Conservation (phyloP, 1,140 invertebrate genomes). For the Lordiphosa stackelbergi region DNA sequence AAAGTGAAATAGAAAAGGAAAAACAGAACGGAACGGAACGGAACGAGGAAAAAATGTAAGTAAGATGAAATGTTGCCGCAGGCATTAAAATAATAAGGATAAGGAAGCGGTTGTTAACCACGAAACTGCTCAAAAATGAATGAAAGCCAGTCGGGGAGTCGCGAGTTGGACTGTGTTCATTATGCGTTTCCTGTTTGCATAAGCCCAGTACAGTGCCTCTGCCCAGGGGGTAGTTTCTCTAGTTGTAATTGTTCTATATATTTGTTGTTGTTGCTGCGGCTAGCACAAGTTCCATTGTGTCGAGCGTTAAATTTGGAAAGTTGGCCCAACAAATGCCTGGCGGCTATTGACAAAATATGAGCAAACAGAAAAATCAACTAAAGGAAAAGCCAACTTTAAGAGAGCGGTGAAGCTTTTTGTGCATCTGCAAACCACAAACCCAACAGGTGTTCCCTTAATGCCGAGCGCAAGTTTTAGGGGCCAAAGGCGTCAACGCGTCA, state of each 20-base stretch:
- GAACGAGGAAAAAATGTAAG: constrained; percentile 55
- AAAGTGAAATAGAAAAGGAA: constrained; percentile 17
- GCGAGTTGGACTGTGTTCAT: constrained; percentile 57
- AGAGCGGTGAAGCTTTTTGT: neutral
- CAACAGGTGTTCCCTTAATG: too few relatives aligned
- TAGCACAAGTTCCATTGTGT: constrained; percentile 46
- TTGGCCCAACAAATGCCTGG: constrained; percentile 43
- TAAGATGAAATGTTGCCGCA: constrained; percentile 72
- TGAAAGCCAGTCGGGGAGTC: constrained; percentile 42
- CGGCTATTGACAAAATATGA: constrained; percentile 53
- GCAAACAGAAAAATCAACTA: constrained; percentile 20
- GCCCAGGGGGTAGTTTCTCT: constrained; percentile 22
- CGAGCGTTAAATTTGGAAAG: constrained; percentile 73
- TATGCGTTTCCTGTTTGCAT: constrained; percentile 75
- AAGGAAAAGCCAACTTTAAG: constrained; percentile 1
- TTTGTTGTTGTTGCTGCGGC: constrained; percentile 26
- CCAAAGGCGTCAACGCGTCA: too few relatives aligned
- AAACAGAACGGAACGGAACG: constrained; percentile 6
- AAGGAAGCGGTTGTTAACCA: constrained; percentile 75
- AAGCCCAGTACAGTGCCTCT: constrained; percentile 37
- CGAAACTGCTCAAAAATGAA: constrained; percentile 73
- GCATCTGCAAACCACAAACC: too few relatives aligned
- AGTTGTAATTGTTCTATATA: constrained; percentile 62
- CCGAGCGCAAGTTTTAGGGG: too few relatives aligned
- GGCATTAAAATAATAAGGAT: constrained; percentile 75